phyloP scores from a whole-genome alignment of 2,113 vertebrate species.

The Motacilla alba region DNA sequence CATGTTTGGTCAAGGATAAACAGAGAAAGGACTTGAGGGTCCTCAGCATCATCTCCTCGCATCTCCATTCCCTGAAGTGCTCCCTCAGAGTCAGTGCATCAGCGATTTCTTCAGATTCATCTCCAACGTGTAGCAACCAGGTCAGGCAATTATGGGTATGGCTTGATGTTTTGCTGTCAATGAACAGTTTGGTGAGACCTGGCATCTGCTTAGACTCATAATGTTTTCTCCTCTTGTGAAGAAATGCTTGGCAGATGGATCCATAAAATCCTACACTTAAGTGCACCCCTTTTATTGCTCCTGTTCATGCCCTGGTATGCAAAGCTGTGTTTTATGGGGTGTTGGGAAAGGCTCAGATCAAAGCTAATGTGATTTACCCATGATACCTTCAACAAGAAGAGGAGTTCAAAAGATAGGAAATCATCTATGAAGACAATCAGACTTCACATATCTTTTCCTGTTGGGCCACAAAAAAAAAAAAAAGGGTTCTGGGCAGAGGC shows the following conservation, averaged over 20 bases:
- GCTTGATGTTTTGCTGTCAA: neutral
- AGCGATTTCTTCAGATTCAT: neutral
- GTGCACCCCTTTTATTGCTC: neutral
- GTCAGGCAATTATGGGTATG: neutral
- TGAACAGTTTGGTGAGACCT: neutral
- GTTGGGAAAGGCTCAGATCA: neutral
- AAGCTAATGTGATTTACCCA: neutral
- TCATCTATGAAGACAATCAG: neutral
- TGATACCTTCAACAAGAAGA: neutral
- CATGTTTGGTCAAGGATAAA: neutral
- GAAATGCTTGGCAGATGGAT: conserved; percentile 28
- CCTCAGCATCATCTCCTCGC: neutral
- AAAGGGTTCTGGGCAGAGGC: neutral
- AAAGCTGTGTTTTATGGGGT: conserved; percentile 12
- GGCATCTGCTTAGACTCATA: neutral
- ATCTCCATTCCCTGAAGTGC: neutral
- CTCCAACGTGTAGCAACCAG: neutral
- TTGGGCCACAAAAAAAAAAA: neutral
- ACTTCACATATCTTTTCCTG: neutral
- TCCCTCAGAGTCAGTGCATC: neutral
- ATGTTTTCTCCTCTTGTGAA: neutral
- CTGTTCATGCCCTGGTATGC: neutral
- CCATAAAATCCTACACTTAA: neutral
- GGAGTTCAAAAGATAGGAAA: conserved; percentile 1
- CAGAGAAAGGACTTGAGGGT: neutral